Base-by-base conservation (phyloP, 2,888 invertebrate species). In the Hypselothyrea guttata region DNA sequence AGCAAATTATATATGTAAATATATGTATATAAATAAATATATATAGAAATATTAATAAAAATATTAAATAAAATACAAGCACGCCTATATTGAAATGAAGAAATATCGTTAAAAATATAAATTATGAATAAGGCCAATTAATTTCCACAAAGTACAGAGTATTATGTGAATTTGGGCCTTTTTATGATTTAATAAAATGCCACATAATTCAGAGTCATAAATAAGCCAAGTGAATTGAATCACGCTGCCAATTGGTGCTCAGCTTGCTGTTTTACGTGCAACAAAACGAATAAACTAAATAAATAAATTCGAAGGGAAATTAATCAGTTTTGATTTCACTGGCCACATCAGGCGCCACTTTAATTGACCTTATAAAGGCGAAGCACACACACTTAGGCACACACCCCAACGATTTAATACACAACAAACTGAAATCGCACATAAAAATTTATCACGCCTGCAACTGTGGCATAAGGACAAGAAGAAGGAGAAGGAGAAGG, bases 381-480 rank as follows among this genome's bases (percentile, higher is more conserved):
- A 60, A 30, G 52, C 49, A 48, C 22, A 27, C 44, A 34, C 53
- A 53, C 51, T 34, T 41, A 16, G 33, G 37, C 52, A 35, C 40
- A 56, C 56, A 65, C 15, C 12, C 28, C 28, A 27, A 41, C 18
- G 18, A 12, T 27, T 18, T 8, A 9, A 7, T 27, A 46, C 8
- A 31, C 30, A 47, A 33, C 38, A 33, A 22, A 54, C 52, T 40
- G 51, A 49, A 71, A 71, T 66, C 72, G 49, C 55, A 40, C 60
- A 67, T 84, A 77, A 77, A 77, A 82, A 59, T 84, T 61, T 70
- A 82, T 64, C 55, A 60, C 48, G 62, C 49, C 58, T 54, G 27
- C 67, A 53, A 55, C 41, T 53, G 59, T 55, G 59, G 55, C 71
- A 11, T 46, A 11, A 16, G 46, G 28, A 52, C 40, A 58, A 45